Evolutionary conservation across 2,797 vertebrate species (phyloP).

Genomic region (Artibeus lituratus): DNA sequence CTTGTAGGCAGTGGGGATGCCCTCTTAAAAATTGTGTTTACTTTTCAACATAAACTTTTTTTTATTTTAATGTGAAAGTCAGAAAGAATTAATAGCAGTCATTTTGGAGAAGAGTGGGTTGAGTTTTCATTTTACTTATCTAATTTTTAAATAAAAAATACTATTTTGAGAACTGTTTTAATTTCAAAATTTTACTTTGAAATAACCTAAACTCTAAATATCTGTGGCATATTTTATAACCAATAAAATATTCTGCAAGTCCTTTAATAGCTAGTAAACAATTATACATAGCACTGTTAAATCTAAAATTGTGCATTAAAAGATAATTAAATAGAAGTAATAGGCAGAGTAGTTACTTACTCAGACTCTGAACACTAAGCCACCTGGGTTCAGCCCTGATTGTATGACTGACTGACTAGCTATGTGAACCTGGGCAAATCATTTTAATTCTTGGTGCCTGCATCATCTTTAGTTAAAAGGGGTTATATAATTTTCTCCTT

Average conservation of each 20-base stretch:
- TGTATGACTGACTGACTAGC: not conserved
- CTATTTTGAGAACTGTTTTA: not conserved
- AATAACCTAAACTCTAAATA: not conserved
- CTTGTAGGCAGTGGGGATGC: slow-evolving; percentile 60
- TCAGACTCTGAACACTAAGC: not conserved
- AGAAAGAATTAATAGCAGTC: slow-evolving; percentile 45
- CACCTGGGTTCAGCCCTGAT: not conserved
- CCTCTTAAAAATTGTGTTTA: slow-evolving; percentile 54
- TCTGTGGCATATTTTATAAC: not conserved
- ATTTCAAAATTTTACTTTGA: not conserved
- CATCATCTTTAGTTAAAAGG: not conserved
- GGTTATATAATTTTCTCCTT: not conserved
- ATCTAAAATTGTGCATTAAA: not conserved
- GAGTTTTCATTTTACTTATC: slow-evolving; percentile 28
- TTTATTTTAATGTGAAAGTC: slow-evolving; percentile 48
- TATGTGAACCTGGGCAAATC: not conserved
- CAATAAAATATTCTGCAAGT: not conserved
- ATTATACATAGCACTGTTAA: not conserved
- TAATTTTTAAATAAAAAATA: not conserved
- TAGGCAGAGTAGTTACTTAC: not conserved
- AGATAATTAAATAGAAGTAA: not conserved
- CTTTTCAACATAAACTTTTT: slow-evolving; percentile 46
- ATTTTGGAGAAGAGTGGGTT: slow-evolving; percentile 13
- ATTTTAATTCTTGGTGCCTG: not conserved
- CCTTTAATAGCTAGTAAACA: not conserved